Percentiles rank a stretch among this genome's conserved stretches.
Conservation (phyloP, 2,888 invertebrate genomes). For the Ariolimax columbianus region DNA sequence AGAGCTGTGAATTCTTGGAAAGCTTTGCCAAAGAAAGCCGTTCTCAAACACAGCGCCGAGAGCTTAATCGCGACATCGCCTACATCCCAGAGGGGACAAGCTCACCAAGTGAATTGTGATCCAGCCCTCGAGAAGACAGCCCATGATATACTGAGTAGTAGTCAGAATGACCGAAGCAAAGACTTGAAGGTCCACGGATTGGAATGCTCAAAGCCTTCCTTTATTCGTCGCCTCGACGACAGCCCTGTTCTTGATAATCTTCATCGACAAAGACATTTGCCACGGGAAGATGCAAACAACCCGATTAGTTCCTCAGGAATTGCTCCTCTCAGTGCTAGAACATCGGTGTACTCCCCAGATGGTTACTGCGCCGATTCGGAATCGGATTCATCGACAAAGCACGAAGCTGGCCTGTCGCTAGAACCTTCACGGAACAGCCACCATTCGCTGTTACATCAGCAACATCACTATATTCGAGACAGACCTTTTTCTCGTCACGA, state of each 20-base stretch:
- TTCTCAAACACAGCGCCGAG: constrained; percentile 49
- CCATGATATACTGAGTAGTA: background rate
- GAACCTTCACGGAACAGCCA: background rate
- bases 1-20: background rate
- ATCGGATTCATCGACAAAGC: constrained; percentile 54
- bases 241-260: background rate
- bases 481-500: constrained; percentile 26
- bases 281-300: background rate
- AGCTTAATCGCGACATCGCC: constrained; percentile 31
- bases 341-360: constrained; percentile 22
- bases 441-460: background rate
- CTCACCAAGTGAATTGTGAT: background rate
- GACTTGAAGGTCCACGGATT: background rate
- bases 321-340: background rate
- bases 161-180: background rate
- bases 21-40: constrained; percentile 9
- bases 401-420: constrained; percentile 29
- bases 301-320: background rate
- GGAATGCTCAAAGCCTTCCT: background rate
- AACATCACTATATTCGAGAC: constrained; percentile 34
- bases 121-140: background rate
- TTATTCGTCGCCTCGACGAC: background rate
- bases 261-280: background rate
- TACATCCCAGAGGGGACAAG: background rate
- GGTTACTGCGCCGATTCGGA: constrained; percentile 55